Percentiles rank a stretch among this genome's conserved stretches.
phyloP scores from a whole-genome alignment of 2,797 vertebrate species.

The Enteromius paludinosus region DNA sequence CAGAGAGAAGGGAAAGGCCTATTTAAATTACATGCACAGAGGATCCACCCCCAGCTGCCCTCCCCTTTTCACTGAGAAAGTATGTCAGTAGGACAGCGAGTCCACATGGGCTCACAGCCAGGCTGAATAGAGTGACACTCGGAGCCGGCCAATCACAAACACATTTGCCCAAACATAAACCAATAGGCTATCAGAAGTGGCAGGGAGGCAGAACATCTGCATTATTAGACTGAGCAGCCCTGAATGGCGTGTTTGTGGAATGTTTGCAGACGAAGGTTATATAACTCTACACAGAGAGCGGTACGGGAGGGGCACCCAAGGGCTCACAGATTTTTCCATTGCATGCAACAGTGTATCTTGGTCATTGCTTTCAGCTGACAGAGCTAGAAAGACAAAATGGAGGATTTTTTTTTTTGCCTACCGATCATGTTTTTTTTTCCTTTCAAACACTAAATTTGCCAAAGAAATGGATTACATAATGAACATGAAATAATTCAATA shows the following conservation, averaged over 20 bases:
- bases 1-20: conserved; percentile 58
- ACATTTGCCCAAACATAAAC: conserved; percentile 48
- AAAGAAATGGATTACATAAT: not conserved
- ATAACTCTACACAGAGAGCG: conserved; percentile 74
- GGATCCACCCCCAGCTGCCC: conserved; percentile 61
- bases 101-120: conserved; percentile 77
- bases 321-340: conserved; percentile 78
- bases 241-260: conserved; percentile 80
- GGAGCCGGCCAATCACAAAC: conserved; percentile 66
- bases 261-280: conserved; percentile 83
- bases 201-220: conserved; percentile 63
- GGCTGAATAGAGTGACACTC: conserved; percentile 38
- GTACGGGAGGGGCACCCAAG: conserved; percentile 68
- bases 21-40: conserved; percentile 51
- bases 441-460: not conserved
- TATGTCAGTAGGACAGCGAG: conserved; percentile 86
- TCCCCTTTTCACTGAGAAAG: conserved; percentile 77
- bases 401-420: conserved; percentile 21
- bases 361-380: conserved; percentile 68
- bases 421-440: not conserved
- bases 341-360: conserved; percentile 78
- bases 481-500: not conserved
- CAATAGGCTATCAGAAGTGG: conserved; percentile 64
- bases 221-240: conserved; percentile 75
- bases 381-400: conserved; percentile 59